phyloP scores from a whole-genome alignment of 1,140 invertebrate species.

The Lepidurus packardi region DNA sequence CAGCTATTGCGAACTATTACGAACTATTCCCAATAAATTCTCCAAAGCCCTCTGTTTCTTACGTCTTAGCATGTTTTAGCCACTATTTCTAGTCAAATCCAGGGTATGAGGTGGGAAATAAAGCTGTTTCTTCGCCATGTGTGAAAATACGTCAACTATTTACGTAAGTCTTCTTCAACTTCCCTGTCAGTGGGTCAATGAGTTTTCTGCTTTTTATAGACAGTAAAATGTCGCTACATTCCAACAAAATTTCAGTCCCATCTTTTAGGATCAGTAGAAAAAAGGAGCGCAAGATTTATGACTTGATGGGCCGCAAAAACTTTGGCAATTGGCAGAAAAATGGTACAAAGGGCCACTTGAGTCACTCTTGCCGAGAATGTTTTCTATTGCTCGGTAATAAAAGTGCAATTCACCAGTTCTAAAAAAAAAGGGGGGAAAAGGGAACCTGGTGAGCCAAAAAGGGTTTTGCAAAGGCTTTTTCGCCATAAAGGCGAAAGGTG shows the following conservation, averaged over 20 bases:
- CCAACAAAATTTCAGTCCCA: too few relatives aligned
- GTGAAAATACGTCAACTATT: too few relatives aligned
- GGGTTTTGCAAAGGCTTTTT: slow-evolving; percentile 18
- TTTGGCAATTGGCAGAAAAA: slow-evolving; percentile 4
- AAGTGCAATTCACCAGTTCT: background rate
- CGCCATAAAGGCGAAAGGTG: background rate
- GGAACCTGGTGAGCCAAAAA: background rate
- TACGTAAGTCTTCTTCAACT: too few relatives aligned
- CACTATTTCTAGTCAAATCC: too few relatives aligned
- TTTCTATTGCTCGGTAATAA: background rate
- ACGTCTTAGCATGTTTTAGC: too few relatives aligned
- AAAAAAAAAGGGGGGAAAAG: background rate
- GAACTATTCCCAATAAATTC: background rate
- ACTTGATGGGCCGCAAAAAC: background rate
- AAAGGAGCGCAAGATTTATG: background rate
- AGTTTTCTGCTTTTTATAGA: too few relatives aligned
- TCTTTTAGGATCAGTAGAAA: background rate
- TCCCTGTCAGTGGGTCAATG: too few relatives aligned
- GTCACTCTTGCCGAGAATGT: background rate
- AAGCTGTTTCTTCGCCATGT: too few relatives aligned
- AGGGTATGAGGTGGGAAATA: too few relatives aligned
- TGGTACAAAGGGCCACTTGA: background rate
- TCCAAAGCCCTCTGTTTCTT: background rate
- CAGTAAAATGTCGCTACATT: too few relatives aligned
- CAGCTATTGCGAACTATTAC: too few relatives aligned